phyloP scores from a whole-genome alignment of 2,797 vertebrate species.

The Labeo calbasu region DNA sequence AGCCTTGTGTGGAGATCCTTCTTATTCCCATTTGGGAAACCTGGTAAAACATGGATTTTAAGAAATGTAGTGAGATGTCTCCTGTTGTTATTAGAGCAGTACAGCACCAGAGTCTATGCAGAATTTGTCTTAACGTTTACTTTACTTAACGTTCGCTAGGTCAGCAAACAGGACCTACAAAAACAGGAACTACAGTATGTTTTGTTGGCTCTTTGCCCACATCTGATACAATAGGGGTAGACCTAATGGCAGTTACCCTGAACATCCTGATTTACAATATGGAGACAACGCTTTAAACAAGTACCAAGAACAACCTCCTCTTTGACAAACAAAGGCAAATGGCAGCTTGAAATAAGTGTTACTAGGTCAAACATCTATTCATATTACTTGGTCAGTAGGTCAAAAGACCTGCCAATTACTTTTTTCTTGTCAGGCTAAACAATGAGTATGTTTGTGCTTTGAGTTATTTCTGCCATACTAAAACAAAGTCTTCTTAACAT shows the following conservation, averaged over 20 bases:
- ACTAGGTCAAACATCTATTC: constrained; percentile 2
- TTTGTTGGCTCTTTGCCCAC: constrained; percentile 31
- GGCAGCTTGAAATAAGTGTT: not conserved
- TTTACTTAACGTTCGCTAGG: constrained; percentile 20
- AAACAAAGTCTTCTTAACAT: not conserved
- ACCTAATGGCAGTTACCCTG: constrained; percentile 30
- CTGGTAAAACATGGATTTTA: constrained; percentile 28
- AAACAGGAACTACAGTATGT: constrained; percentile 35
- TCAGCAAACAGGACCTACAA: constrained; percentile 29
- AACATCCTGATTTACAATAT: constrained; percentile 39
- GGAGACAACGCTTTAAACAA: not conserved
- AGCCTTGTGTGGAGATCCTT: constrained; percentile 63
- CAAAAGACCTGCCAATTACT: not conserved
- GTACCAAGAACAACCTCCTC: constrained; percentile 7
- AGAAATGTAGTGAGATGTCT: constrained; percentile 17
- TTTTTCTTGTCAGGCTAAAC: not conserved
- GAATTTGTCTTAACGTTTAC: constrained; percentile 21
- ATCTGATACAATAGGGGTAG: constrained; percentile 17
- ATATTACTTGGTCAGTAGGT: constrained; percentile 31
- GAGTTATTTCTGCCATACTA: not conserved
- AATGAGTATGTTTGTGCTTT: not conserved
- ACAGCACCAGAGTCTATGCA: not conserved
- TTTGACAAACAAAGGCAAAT: constrained; percentile 11
- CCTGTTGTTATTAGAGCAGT: constrained; percentile 3
- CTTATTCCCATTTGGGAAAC: constrained; percentile 66